These are phyloP conservation scores for Epinephelus cyanopodus DNA, from an alignment of 2,113 vertebrate species.

Conservation along the genomic window DNA sequence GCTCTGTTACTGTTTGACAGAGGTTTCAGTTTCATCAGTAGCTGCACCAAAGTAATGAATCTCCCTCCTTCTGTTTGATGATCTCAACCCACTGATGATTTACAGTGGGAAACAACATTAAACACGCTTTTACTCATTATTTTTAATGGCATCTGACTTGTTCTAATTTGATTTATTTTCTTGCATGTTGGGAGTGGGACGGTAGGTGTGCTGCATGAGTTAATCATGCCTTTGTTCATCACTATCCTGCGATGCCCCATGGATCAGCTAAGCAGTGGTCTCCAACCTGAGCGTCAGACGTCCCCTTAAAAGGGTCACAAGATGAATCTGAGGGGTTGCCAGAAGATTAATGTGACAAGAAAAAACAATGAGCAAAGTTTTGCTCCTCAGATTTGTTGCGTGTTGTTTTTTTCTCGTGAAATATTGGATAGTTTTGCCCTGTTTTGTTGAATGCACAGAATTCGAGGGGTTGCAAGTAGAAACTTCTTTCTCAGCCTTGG, in stretches of 20 bases:
- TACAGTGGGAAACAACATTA: background rate
- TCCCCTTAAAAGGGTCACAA: background rate
- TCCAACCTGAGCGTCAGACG: background rate
- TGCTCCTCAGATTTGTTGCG: background rate
- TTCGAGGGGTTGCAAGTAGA: background rate
- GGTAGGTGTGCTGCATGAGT: background rate
- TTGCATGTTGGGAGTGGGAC: background rate
- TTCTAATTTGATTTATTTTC: background rate
- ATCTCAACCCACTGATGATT: background rate
- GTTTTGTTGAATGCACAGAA: background rate
- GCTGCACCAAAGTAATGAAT: background rate
- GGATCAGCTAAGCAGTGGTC: background rate
- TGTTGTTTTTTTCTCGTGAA: background rate
- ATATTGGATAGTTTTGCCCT: background rate
- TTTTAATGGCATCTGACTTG: background rate
- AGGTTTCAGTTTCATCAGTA: constrained; percentile 13
- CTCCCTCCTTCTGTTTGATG: background rate
- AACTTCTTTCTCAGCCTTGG: background rate
- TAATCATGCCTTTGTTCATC: background rate
- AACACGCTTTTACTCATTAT: background rate
- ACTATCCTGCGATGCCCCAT: background rate
- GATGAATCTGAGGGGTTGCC: background rate
- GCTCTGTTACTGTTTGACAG: background rate
- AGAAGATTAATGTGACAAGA: background rate
- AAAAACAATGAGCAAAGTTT: background rate